Base-by-base conservation (phyloP, 30 jellyfish, hydroid and myxozoan species). In the Mastigias papua region DNA sequence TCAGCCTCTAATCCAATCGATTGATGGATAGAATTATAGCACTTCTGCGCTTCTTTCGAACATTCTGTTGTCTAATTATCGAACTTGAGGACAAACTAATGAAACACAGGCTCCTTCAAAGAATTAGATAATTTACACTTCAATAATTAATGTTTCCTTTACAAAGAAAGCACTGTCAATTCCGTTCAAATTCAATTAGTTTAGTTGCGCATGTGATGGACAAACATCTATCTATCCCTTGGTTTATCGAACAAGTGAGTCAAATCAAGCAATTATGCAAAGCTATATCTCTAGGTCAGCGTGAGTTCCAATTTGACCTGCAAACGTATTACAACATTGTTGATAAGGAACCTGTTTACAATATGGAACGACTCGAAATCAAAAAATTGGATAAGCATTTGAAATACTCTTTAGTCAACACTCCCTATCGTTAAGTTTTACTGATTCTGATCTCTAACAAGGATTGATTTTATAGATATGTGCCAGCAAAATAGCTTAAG, bases 1-100 rank as follows among this genome's bases (percentile, higher is more conserved):
- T 27, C 74, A 63, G 21, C 74, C 17, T 5, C 37, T 63, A 63
- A 63, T 63, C 74, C 74, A 1, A 63, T 63, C 74, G 37, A 63
- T 25, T 63, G 42, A 63, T 27, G 42, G 42, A 63, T 25, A 27
- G 3, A 63, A 1, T 4, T 26, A 27, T 25, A 2, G 74, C 19
- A 9, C 74, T 17, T 51, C 7, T 63, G 26, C 74, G 4, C 21
- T 27, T n/a, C 42, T 63, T n/a, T 63, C 37, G 6, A 63, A 2
- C 21, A 23, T 63, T 19, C 27, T 26, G 32, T 63, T 7, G n/a
- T 23, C 20, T 63, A 7, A 63, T 63, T 63, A 63, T 27, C 74
- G 23, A 63, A 20, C 19, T 63, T 34, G 21, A 19, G 8, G 20
- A 3, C 34, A 63, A 23, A 63, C 37, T 10, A 51, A 5, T 51